phyloP scores from a whole-genome alignment of 2,888 invertebrate species.

The Alcis repandata region DNA sequence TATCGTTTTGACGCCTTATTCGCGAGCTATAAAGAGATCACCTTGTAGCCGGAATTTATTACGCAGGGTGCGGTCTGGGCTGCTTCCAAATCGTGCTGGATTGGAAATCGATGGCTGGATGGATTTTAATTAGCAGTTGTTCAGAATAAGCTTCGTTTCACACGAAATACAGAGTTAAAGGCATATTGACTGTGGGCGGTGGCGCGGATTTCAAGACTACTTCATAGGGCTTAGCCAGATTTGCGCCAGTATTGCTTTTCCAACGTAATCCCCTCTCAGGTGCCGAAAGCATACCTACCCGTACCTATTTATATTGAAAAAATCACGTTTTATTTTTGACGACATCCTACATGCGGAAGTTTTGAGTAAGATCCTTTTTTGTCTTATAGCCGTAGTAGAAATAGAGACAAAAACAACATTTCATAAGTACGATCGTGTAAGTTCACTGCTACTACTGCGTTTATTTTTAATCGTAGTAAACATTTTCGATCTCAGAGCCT shows the following conservation, averaged over 20 bases:
- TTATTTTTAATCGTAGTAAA: too few relatives aligned
- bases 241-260: constrained; percentile 37
- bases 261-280: constrained; percentile 13
- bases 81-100: constrained; percentile 43
- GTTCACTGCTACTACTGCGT: too few relatives aligned
- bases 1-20: constrained; percentile 43
- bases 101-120: constrained; percentile 44
- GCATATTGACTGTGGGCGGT: constrained; percentile 16
- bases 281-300: background rate
- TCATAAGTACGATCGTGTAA: too few relatives aligned
- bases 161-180: constrained; percentile 12
- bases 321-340: too few relatives aligned
- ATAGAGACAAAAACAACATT: background rate
- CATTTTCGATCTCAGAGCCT: constrained; percentile 63
- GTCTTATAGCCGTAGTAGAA: background rate
- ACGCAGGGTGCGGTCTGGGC: constrained; percentile 45
- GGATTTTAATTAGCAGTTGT: constrained; percentile 34
- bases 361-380: background rate
- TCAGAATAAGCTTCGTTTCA: constrained; percentile 26
- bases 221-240: constrained; percentile 16
- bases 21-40: constrained; percentile 43
- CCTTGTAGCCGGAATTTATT: constrained; percentile 46
- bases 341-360: too few relatives aligned
- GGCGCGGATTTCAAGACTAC: background rate
- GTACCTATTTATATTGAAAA: background rate